phyloP scores from a whole-genome alignment of 2,797 vertebrate genomes.

The Gymnocypris eckloni region DNA sequence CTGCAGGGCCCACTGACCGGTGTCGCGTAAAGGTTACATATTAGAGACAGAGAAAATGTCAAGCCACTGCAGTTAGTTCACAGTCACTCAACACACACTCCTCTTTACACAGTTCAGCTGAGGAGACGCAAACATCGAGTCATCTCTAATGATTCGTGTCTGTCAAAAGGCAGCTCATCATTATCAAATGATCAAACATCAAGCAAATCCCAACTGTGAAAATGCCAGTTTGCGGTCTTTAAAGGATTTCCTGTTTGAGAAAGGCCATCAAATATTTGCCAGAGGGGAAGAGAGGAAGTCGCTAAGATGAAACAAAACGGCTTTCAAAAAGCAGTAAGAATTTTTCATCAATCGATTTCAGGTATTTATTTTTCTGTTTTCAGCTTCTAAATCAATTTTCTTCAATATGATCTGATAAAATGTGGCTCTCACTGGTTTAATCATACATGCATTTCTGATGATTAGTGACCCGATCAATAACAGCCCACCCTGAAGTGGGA shows the following conservation, averaged over 20 bases:
- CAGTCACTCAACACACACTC: constrained; percentile 19
- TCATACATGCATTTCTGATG: not conserved
- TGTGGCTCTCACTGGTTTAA: not conserved
- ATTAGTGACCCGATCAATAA: not conserved
- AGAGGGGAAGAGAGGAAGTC: not conserved
- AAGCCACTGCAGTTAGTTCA: constrained; percentile 56
- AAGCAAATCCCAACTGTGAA: constrained; percentile 30
- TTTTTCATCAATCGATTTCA: not conserved
- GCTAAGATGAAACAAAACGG: constrained; percentile 5
- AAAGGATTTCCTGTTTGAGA: constrained; percentile 32
- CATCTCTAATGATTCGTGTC: constrained; percentile 21
- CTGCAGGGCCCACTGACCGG: constrained; percentile 60
- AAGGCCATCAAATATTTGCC: constrained; percentile 32
- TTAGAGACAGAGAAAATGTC: constrained; percentile 70
- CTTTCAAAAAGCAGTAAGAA: not conserved
- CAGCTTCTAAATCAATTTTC: not conserved
- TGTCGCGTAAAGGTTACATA: constrained; percentile 72
- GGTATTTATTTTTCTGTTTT: not conserved
- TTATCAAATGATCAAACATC: constrained; percentile 32
- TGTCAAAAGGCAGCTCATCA: constrained; percentile 20
- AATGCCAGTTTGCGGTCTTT: constrained; percentile 27
- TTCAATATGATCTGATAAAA: not conserved
- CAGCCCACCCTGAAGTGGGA: not conserved
- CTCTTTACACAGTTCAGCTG: constrained; percentile 11
- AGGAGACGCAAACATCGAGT: constrained; percentile 11